Evolutionary conservation across 2,113 vertebrate species (phyloP), one percentile per base, ranked within the genome.

Genomic region (Oplegnathus fasciatus): DNA sequence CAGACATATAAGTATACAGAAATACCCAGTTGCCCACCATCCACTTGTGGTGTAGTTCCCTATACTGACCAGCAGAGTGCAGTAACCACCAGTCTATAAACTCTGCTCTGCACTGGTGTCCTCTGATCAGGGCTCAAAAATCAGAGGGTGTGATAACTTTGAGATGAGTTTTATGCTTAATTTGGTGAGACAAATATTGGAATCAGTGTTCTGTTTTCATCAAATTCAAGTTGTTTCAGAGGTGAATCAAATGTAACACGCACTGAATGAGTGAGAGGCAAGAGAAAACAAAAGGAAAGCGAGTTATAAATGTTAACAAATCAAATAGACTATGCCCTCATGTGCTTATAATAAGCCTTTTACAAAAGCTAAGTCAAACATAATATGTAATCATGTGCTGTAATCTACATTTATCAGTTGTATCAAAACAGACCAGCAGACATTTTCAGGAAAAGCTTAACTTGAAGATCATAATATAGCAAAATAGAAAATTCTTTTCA

Each of bases 51-150:
- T 75, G 4, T 17, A 58, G 58, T 66, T 72, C n/a, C 18, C 37
- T 1, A 8, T 18, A 13, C 5, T 82, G 75, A 78, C 90, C 93
- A 94, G 81, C 82, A 93, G 94, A 88, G 88, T 6, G 89, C 89
- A 90, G 89, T 89, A 82, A 80, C 0, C 50, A 67, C 61, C 76
- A 77, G 75, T 6, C n/a, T 68, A 50, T 78, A 15, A 81, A 67
- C 17, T 7, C 30, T 28, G 18, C 13, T 30, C 13, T 48, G 6
- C 26, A 11, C 42, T 67, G 44, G 1, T 10, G 20, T 73, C 6
- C 37, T 61, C 55, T n/a, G 17, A 66, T 13, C 1, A 46, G 6
- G 11, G 24, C 26, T 11, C 2, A 37, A 15, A 67, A 37, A 15
- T 70, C 57, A 32, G 4, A 28, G 6, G 18, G 3, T 61, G 26